Evolutionary conservation across 1,140 invertebrate genomes (phyloP).

Genomic region (Phocides pigmalion): DNA sequence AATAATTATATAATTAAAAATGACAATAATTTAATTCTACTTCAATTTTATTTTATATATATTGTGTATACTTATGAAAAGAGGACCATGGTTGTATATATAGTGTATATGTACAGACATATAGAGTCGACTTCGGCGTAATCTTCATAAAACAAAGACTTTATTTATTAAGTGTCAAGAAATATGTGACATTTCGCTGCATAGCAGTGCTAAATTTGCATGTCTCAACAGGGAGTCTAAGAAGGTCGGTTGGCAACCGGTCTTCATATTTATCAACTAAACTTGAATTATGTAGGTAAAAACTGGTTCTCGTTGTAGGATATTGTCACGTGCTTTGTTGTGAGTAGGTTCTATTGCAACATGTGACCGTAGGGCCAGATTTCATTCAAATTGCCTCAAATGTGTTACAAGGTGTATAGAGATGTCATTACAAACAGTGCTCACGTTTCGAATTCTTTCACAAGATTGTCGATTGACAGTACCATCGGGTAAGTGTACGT

Average conservation of each 20-base stretch:
- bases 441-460: background rate
- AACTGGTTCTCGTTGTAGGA: conserved; percentile 6
- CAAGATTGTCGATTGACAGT: conserved; percentile 1
- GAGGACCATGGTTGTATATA: too few relatives aligned
- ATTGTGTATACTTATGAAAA: too few relatives aligned
- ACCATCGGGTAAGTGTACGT: background rate
- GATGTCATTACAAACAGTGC: background rate
- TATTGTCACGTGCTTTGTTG: conserved; percentile 18
- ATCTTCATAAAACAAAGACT: background rate
- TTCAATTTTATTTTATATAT: too few relatives aligned
- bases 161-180: background rate
- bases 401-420: conserved; percentile 17
- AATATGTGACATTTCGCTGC: conserved; percentile 2
- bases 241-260: conserved; percentile 4
- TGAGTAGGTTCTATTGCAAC: background rate
- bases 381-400: conserved; percentile 5
- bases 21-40: too few relatives aligned
- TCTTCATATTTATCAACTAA: background rate
- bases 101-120: too few relatives aligned
- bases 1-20: too few relatives aligned
- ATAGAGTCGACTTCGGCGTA: background rate
- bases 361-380: conserved; percentile 7
- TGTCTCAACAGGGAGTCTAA: background rate
- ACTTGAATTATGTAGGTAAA: conserved; percentile 1
- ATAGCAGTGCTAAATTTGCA: conserved; percentile 9